phyloP scores from a whole-genome alignment of 2,113 vertebrate species.

The Aphelocoma coerulescens region DNA sequence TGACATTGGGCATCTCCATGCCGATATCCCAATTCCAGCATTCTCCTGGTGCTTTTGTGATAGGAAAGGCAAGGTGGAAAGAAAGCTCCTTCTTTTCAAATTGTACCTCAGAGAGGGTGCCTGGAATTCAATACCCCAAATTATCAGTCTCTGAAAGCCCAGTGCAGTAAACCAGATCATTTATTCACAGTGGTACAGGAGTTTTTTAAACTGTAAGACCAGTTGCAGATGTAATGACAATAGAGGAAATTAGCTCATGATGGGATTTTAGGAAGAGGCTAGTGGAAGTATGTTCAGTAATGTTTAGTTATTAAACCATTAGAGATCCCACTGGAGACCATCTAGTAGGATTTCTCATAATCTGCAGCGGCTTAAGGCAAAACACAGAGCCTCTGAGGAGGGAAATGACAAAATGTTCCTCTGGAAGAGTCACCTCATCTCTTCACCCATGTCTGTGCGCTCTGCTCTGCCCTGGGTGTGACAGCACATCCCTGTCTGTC shows the following conservation, averaged over 20 bases:
- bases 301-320: conserved; percentile 58
- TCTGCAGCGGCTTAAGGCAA: conserved; percentile 20
- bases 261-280: conserved; percentile 45
- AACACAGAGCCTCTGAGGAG: conserved; percentile 30
- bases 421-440: conserved; percentile 15
- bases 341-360: conserved; percentile 43
- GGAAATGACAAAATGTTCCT: conserved; percentile 45
- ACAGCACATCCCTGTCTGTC: not conserved
- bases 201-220: conserved; percentile 33
- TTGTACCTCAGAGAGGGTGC: not conserved
- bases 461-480: not conserved
- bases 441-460: not conserved
- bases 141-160: not conserved
- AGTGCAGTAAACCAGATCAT: not conserved
- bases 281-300: conserved; percentile 56
- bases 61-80: not conserved
- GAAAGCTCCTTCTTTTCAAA: not conserved
- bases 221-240: conserved; percentile 66
- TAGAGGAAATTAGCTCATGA: conserved; percentile 64
- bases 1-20: not conserved
- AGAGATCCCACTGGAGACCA: conserved; percentile 42
- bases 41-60: not conserved
- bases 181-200: not conserved
- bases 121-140: not conserved
- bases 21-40: not conserved